Conservation (phyloP, 2,888 invertebrate genomes). For the Hemithea aestivaria region DNA sequence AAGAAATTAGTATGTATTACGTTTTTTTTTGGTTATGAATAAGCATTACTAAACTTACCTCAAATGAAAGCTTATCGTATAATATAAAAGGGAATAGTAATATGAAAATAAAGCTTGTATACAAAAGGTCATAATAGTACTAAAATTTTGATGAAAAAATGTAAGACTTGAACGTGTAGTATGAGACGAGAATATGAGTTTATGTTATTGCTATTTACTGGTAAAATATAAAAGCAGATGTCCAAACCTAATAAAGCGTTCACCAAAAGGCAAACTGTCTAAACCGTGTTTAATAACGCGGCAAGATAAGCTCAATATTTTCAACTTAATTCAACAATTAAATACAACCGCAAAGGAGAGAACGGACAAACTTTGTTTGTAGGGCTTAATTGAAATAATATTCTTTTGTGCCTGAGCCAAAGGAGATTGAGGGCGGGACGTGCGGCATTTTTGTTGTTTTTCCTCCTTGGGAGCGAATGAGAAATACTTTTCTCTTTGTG, state of each 20-base stretch:
- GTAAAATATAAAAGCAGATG: slow-evolving; percentile 2
- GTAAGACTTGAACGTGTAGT: too few species aligned
- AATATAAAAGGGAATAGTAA: too few species aligned
- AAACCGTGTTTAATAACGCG: slow-evolving; percentile 25
- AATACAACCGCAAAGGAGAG: slow-evolving; percentile 38
- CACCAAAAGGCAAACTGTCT: slow-evolving; percentile 21
- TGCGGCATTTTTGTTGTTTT: slow-evolving; percentile 59
- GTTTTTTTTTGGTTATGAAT: too few species aligned
- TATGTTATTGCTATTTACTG: too few species aligned
- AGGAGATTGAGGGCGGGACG: slow-evolving; percentile 61
- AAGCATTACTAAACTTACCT: too few species aligned
- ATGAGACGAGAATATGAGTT: too few species aligned
- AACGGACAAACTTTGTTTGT: slow-evolving; percentile 43
- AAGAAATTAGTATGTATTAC: too few species aligned
- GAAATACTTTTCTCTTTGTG: slow-evolving; percentile 70
- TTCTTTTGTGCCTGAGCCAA: slow-evolving; percentile 61
- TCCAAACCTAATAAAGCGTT: slow-evolving; percentile 10
- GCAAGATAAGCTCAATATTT: slow-evolving; percentile 30
- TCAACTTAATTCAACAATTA: slow-evolving; percentile 37
- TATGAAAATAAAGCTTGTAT: too few species aligned
- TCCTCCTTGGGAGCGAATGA: slow-evolving; percentile 56
- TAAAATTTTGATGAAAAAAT: too few species aligned
- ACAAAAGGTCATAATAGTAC: too few species aligned
- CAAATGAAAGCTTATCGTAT: too few species aligned
- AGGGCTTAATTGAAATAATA: slow-evolving; percentile 68